Base-by-base conservation (phyloP, 2,888 invertebrate genomes). In the Helicoverpa assulta region DNA sequence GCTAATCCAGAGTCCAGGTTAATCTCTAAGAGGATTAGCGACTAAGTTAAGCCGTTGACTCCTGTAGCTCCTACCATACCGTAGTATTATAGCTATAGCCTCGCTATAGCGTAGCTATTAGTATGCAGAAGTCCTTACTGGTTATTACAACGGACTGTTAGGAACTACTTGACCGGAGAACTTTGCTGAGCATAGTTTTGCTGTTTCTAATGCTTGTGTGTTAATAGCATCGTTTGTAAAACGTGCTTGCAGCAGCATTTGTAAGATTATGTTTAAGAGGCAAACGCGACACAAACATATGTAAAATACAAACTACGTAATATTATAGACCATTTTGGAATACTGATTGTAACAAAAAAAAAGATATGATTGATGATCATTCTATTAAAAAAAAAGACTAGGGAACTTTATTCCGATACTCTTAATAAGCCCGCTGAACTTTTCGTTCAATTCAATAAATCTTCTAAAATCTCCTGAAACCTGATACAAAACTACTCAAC, bases 91-190 rank as follows among this genome's bases (percentile, higher is more conserved):
- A 47, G 47, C 47, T 40, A 12, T 3, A 16, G n/a, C 40, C 7
- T 6, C 0, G 12, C 0, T 40, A 40, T 14, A 40, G 40, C n/a
- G 0, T n/a, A 50, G 21, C 59, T 18, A 29, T 53, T 52, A 47
- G 50, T 54, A 21, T 40, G 1, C 50, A 10, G 8, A 68, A 51
- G 53, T 47, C 59, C 26, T 54, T 57, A 55, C 26, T 26, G 2
- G 53, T 55, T 58, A 72, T 73, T 51, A 53, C 21, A 59, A 51
- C 21, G 67, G 59, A 80, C 76, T 77, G 80, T 84, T 68, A 66
- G 81, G 76, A 82, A 78, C 70, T 70, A 73, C 74, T 73, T 73
- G 72, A 71, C 73, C 64, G 64, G 47, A 54, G 29, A 74, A 64
- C 78, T 72, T 67, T 40, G 50, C 58, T 64, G 58, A 60, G 73